Evolutionary conservation across 2,888 invertebrate genomes (phyloP).

Genomic region (Acanthococcus lagerstroemiae): DNA sequence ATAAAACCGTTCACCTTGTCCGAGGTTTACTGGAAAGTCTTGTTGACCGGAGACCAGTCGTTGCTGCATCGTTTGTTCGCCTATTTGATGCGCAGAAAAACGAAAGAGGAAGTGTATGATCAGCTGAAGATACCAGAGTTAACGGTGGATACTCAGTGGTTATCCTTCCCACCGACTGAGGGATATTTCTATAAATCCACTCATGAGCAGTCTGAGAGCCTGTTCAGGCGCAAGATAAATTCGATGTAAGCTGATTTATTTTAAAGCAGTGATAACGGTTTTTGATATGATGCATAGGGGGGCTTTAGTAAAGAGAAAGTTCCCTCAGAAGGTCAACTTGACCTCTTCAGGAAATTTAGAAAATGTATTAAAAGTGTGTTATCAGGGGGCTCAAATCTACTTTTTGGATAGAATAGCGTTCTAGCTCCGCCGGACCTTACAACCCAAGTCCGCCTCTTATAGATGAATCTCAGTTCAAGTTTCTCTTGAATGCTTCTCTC

Average conservation of each 20-base stretch:
- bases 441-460: no score
- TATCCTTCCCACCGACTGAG: conserved; percentile 61
- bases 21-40: conserved; percentile 30
- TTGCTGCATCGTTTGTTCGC: conserved; percentile 48
- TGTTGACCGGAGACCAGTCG: conserved; percentile 40
- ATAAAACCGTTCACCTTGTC: conserved; percentile 48
- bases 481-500: not conserved
- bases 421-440: no score
- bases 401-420: no score
- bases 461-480: no score
- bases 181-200: conserved; percentile 60
- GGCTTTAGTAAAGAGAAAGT: no score
- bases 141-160: conserved; percentile 48
- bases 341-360: no score
- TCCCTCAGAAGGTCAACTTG: no score
- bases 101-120: conserved; percentile 54
- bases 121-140: conserved; percentile 60
- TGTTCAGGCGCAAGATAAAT: conserved; percentile 3
- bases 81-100: conserved; percentile 57
- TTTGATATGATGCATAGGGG: no score
- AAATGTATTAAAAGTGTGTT: no score
- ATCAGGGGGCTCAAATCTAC: no score
- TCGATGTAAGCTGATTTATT: not conserved
- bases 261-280: no score
- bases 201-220: conserved; percentile 41